phyloP scores from a whole-genome alignment of 2,797 vertebrate genomes.

The Anabacerthia variegaticeps region DNA sequence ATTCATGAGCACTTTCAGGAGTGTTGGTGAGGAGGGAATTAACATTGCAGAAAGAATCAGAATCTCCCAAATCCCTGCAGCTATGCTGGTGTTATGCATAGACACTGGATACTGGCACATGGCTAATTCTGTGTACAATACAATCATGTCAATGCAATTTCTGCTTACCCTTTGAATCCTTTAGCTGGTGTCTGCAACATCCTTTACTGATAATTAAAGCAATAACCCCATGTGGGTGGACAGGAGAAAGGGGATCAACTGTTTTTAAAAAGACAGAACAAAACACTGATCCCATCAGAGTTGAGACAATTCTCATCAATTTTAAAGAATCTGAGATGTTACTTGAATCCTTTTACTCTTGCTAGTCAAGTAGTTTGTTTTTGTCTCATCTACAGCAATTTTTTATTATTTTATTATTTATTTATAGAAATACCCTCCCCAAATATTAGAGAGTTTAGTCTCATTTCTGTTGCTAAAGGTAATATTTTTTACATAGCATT shows the following conservation, averaged over 20 bases:
- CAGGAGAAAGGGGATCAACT: not conserved
- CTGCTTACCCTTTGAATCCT: not conserved
- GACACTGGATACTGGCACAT: too few relatives aligned
- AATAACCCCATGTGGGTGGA: not conserved
- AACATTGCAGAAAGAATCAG: not conserved
- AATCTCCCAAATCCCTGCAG: not conserved
- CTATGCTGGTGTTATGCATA: not conserved
- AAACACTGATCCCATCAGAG: not conserved
- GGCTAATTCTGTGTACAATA: not conserved
- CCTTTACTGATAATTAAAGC: not conserved
- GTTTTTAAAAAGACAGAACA: not conserved
- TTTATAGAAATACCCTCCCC: not conserved
- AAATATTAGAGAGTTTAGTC: not conserved
- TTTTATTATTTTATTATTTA: not conserved
- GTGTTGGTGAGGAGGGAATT: not conserved
- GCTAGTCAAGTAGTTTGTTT: not conserved
- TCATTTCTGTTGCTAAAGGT: not conserved
- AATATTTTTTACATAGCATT: not conserved
- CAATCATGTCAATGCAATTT: not conserved
- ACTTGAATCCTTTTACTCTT: not conserved
- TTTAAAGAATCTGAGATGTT: not conserved
- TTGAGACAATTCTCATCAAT: not conserved
- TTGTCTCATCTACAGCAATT: not conserved
- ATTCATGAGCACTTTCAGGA: not conserved
- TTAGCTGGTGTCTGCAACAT: not conserved